Conservation (phyloP, 2,113 vertebrate species). For the Cinclus mexicanus region DNA sequence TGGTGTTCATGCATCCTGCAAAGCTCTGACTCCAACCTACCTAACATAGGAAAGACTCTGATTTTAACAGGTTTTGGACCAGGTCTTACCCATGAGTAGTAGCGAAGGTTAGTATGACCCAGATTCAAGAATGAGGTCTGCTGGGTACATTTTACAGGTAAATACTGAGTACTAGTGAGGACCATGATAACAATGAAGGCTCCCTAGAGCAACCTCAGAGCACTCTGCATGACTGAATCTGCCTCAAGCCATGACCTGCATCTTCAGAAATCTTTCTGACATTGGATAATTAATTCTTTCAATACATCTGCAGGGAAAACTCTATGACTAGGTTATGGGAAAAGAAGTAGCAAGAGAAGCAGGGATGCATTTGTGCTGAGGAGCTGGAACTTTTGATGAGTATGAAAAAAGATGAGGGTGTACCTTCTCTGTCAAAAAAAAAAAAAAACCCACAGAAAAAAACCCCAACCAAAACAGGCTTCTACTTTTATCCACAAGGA, state of each 20-base stretch:
- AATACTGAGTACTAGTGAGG: neutral
- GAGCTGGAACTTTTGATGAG: neutral
- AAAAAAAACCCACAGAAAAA: neutral
- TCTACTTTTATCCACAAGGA: neutral
- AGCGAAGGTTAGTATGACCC: neutral
- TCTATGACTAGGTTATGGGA: neutral
- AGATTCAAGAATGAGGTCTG: neutral
- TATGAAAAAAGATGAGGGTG: neutral
- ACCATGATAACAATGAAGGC: neutral
- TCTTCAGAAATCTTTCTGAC: constrained; percentile 19
- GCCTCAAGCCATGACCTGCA: neutral
- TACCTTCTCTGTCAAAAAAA: neutral
- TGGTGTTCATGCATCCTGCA: neutral
- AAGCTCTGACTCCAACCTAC: neutral
- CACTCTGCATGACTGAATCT: neutral
- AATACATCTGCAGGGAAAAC: neutral
- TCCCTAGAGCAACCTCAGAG: neutral
- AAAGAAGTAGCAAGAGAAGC: neutral
- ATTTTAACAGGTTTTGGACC: neutral
- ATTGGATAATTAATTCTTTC: neutral
- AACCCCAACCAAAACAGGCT: neutral
- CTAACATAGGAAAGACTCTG: neutral
- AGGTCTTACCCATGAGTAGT: neutral
- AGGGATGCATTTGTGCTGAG: neutral
- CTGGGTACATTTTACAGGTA: neutral